A percentile compares a stretch with the other conserved stretches of the same genome.
Evolutionary conservation across 1,140 invertebrate genomes (phyloP).

Genomic region (Oreohelix idahoensis): DNA sequence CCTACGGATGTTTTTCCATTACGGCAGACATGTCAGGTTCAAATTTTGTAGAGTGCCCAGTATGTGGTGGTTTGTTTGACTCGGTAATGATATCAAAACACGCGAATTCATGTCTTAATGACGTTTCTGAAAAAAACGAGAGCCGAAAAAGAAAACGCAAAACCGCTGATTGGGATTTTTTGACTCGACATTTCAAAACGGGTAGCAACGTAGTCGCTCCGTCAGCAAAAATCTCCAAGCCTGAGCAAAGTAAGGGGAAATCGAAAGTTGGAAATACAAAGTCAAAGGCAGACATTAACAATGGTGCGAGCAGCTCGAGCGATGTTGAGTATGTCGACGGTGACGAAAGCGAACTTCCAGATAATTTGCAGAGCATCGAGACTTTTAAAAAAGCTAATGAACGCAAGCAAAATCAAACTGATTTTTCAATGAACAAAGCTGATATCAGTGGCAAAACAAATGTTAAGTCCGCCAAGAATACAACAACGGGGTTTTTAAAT

Average conservation of each 20-base stretch:
- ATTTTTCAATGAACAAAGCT: not conserved
- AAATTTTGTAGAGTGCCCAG: slow-evolving; percentile 50
- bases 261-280: not conserved
- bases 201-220: not conserved
- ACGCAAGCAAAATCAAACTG: not conserved
- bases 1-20: too few species aligned
- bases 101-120: slow-evolving; percentile 54
- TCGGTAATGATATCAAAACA: slow-evolving; percentile 49
- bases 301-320: not conserved
- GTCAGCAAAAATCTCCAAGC: not conserved
- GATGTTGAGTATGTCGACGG: not conserved
- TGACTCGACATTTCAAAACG: not conserved
- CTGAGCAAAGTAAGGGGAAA: not conserved
- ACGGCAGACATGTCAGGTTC: too few species aligned
- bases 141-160: not conserved
- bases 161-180: slow-evolving; percentile 13
- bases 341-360: not conserved
- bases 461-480: not conserved
- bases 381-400: not conserved
- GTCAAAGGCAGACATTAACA: not conserved
- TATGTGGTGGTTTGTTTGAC: slow-evolving; percentile 50
- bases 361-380: not conserved
- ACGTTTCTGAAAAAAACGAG: not conserved
- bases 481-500: not conserved
- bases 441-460: not conserved